phyloP scores from a whole-genome alignment of 1,140 invertebrate species.

The Leptinotarsa texana region DNA sequence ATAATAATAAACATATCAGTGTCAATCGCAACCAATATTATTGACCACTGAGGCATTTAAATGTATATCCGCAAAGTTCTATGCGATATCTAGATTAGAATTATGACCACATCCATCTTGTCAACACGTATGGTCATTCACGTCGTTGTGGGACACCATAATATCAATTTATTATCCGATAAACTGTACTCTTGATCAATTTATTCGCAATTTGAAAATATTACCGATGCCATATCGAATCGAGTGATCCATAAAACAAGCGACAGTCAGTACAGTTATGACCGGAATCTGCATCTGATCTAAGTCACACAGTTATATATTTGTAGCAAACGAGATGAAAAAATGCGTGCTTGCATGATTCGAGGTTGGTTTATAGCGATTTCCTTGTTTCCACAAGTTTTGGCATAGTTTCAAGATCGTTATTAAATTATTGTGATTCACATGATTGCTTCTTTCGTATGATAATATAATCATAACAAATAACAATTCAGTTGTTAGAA shows the following conservation, averaged over 20 bases:
- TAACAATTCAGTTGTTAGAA: no score
- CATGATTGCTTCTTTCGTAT: no score
- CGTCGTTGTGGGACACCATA: neutral
- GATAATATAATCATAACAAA: no score
- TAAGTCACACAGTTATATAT: neutral
- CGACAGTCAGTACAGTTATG: slow-evolving; percentile 10
- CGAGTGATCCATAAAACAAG: slow-evolving; percentile 10
- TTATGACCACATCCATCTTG: neutral
- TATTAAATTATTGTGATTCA: no score
- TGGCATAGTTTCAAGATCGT: no score
- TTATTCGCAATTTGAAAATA: neutral
- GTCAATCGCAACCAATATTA: no score
- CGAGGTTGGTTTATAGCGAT: no score
- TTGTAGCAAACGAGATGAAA: neutral
- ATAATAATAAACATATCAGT: no score
- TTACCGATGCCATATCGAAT: neutral
- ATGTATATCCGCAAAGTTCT: neutral
- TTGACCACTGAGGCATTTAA: neutral
- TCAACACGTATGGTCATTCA: slow-evolving; percentile 1
- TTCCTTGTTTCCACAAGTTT: no score
- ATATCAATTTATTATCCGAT: neutral
- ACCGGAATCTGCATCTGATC: slow-evolving; percentile 15
- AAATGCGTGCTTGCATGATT: neutral
- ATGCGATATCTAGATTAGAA: neutral
- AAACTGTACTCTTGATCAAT: neutral